These are phyloP conservation scores for Pyrgus malvae DNA, from an alignment of 2,888 invertebrate genomes.

Conservation along the genomic window DNA sequence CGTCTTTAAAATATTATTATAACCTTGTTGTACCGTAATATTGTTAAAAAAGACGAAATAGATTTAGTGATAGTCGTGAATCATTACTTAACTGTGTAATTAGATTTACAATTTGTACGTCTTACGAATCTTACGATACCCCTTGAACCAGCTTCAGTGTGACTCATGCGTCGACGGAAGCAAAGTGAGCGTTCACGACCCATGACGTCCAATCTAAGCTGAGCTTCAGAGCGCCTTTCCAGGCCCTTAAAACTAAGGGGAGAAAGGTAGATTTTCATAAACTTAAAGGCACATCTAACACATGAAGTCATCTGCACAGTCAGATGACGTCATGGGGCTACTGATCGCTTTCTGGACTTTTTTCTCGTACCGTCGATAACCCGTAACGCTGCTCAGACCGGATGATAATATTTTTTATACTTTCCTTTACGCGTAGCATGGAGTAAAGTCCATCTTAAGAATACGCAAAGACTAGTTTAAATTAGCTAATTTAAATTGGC, in stretches of 20 bases:
- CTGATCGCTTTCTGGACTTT: slow-evolving; percentile 39
- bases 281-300: slow-evolving; percentile 37
- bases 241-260: slow-evolving; percentile 30
- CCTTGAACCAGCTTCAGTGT: slow-evolving; percentile 47
- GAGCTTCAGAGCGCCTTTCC: slow-evolving; percentile 40
- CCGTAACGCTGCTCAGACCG: slow-evolving; percentile 41
- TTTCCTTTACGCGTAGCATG: slow-evolving; percentile 8
- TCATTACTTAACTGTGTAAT: slow-evolving; percentile 46
- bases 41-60: slow-evolving; percentile 1
- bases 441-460: slow-evolving; percentile 1
- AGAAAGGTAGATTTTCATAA: slow-evolving; percentile 35
- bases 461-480: neutral
- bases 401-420: slow-evolving; percentile 41
- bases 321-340: slow-evolving; percentile 42
- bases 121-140: slow-evolving; percentile 44
- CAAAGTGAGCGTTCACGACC: slow-evolving; percentile 52
- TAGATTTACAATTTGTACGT: slow-evolving; percentile 52
- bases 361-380: slow-evolving; percentile 34
- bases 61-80: slow-evolving; percentile 24
- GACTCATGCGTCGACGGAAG: slow-evolving; percentile 60
- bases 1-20: no score
- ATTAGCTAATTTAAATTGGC: no score
- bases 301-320: slow-evolving; percentile 31
- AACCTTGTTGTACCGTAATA: no score
- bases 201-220: slow-evolving; percentile 45